Evolutionary conservation across 2,113 vertebrate genomes (phyloP).

Genomic region (Xiphophorus couchianus): DNA sequence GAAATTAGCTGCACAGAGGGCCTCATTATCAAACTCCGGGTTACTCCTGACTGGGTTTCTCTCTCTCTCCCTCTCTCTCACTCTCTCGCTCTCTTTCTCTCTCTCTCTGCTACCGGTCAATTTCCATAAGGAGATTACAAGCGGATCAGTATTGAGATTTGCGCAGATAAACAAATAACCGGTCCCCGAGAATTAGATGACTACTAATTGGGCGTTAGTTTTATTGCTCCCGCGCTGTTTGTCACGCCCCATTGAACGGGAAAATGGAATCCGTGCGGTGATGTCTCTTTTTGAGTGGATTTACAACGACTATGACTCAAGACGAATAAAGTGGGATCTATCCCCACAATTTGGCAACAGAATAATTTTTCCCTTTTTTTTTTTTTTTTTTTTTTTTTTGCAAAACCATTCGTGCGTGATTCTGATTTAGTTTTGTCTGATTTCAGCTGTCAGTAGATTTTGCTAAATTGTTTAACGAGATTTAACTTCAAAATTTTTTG

Average conservation of each 20-base stretch:
- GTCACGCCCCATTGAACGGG: constrained; percentile 74
- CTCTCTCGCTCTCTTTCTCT: constrained; percentile 52
- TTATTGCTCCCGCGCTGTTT: constrained; percentile 70
- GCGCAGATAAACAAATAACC: constrained; percentile 76
- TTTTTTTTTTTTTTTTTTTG: too few species aligned
- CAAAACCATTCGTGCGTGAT: too few species aligned
- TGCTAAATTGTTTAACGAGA: background rate
- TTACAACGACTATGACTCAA: constrained; percentile 15
- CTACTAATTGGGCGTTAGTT: constrained; percentile 84
- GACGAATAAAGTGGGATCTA: background rate
- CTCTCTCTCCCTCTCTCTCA: constrained; percentile 12
- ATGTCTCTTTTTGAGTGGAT: constrained; percentile 65
- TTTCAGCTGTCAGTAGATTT: too few species aligned
- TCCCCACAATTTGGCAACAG: background rate
- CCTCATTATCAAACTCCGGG: constrained; percentile 80
- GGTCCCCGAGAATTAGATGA: constrained; percentile 75
- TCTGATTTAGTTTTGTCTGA: too few species aligned
- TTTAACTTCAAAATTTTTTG: background rate
- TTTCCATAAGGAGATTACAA: constrained; percentile 86
- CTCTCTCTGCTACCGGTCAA: constrained; percentile 71
- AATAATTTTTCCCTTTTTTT: background rate
- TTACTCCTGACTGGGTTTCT: constrained; percentile 51
- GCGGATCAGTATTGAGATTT: constrained; percentile 83
- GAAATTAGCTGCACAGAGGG: constrained; percentile 81
- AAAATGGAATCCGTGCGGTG: constrained; percentile 60